phyloP scores from a whole-genome alignment of 2,888 invertebrate genomes.

The Isotomurus palustris region DNA sequence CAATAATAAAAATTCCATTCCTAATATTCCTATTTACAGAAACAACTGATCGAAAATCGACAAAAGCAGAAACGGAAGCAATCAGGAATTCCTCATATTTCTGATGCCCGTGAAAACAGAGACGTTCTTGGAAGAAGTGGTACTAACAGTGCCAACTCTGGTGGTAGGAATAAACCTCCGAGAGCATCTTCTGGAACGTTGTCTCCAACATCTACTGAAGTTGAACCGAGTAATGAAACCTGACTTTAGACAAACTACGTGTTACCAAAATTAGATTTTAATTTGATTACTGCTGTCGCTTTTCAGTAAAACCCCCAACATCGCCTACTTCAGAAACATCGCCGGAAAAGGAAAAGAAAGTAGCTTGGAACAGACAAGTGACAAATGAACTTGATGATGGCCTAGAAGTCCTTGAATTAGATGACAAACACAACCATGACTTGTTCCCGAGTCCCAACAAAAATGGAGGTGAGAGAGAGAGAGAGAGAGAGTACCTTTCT shows the following conservation, averaged over 20 bases:
- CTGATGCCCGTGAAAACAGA: constrained; percentile 40
- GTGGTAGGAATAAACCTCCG: constrained; percentile 15
- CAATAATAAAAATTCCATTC: too few relatives aligned
- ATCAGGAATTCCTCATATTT: constrained; percentile 46
- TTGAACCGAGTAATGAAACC: neutral
- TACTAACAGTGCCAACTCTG: constrained; percentile 23
- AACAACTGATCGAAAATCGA: constrained; percentile 45
- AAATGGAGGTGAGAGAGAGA: constrained; percentile 31
- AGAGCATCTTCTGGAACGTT: constrained; percentile 11
- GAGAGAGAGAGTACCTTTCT: too few relatives aligned
- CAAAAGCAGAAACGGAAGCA: constrained; percentile 46
- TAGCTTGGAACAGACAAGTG: constrained; percentile 13
- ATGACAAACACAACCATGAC: constrained; percentile 22
- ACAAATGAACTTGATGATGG: constrained; percentile 44
- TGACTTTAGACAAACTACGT: neutral
- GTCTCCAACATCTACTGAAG: constrained; percentile 1
- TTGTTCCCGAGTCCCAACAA: constrained; percentile 11
- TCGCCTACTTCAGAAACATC: constrained; percentile 20
- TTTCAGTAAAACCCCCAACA: neutral
- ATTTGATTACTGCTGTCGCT: neutral
- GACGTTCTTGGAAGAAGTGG: constrained; percentile 29
- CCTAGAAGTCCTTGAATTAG: constrained; percentile 45
- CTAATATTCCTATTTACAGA: constrained; percentile 37
- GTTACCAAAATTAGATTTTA: neutral
- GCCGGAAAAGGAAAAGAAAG: constrained; percentile 28